Base-by-base conservation (phyloP, 2,797 vertebrate genomes). In the Fundulus diaphanus region DNA sequence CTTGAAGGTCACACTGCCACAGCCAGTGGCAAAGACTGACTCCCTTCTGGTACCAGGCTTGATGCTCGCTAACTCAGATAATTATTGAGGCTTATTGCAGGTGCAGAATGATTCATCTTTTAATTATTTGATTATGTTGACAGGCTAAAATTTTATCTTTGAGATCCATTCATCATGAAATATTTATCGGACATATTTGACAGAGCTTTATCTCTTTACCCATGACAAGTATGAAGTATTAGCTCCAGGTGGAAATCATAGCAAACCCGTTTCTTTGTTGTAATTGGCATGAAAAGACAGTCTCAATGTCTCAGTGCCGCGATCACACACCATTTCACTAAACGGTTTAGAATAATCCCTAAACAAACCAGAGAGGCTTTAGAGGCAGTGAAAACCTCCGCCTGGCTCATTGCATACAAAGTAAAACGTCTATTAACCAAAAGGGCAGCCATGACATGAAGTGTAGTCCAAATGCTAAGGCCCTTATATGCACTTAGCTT, bases 1-100 rank as follows among this genome's bases (percentile, higher is more conserved):
- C 86, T 92, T 92, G 90, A 94, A 95, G 93, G 91, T 94, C 90
- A 84, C 73, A n/a, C 73, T 75, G 82, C 73, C 29, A 35, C 9
- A 78, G 74, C 68, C 73, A 69, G 66, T 68, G 81, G 80, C 80
- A 74, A 76, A 80, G 77, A 54, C 77, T 68, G 87, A 79, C 59
- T 80, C 12, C 20, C 84, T 79, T 75, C 80, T 84, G 78, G 57
- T 79, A 79, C 73, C 85, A 73, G 56, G 70, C 29, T 82, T 42
- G 31, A 65, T 20, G 8, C 16, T 29, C 13, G 5, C 24, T 42
- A 27, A 40, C 63, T 67, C 37, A 29, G 0, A 46, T 27, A 6
- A 13, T 70, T 68, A 33, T 51, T 49, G 13, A 13, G 24, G 12
- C 5, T n/a, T n/a, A 20, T 51, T 27, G 15, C 54, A 27, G n/a